These are phyloP conservation scores for Cetoscarus ocellatus DNA, from an alignment of 2,797 vertebrate species.

Conservation along the genomic window DNA sequence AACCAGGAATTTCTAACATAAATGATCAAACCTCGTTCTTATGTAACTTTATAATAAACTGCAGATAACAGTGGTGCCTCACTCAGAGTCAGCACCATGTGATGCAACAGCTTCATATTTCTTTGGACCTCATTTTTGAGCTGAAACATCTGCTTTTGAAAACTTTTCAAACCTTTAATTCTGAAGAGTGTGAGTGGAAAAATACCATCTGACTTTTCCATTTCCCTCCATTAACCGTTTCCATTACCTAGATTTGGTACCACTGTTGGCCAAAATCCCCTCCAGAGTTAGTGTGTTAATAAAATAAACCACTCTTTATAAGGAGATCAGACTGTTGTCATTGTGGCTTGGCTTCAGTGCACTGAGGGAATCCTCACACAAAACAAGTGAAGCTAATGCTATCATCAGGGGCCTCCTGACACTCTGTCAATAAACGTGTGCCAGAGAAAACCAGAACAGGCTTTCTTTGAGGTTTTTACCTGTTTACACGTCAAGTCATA, in stretches of 20 bases:
- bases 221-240: background rate
- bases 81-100: background rate
- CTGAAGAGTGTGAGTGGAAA: no score
- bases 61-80: background rate
- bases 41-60: background rate
- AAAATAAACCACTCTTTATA: background rate
- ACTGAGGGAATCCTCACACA: no score
- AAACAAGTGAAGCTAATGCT: no score
- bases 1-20: background rate
- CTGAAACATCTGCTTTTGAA: background rate
- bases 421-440: no score
- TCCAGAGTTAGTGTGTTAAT: background rate
- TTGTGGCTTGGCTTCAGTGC: no score
- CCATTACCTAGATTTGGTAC: background rate
- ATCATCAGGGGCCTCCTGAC: no score
- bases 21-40: background rate
- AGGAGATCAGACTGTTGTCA: no score
- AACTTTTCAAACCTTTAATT: background rate
- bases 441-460: no score
- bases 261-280: background rate
- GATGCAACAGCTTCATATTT: slow-evolving; percentile 17
- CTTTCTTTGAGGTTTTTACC: no score
- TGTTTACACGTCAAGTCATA: no score
- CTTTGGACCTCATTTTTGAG: slow-evolving; percentile 2
- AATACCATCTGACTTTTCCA: background rate